Conservation (phyloP, 2,888 invertebrate species). For the Melinaea marsaeus region DNA sequence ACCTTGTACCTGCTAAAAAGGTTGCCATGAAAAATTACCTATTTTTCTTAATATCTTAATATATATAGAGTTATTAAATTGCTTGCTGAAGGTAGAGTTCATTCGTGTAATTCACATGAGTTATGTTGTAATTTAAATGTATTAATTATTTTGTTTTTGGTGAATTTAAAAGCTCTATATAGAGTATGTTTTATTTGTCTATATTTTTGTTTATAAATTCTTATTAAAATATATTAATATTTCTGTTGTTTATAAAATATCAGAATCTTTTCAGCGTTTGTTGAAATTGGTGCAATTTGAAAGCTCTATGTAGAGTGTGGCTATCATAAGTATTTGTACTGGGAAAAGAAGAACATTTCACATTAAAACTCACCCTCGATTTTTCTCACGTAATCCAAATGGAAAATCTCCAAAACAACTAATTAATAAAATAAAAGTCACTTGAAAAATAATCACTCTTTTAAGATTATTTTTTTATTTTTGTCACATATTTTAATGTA, state of each 20-base stretch:
- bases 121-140: no score
- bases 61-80: not conserved
- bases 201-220: no score
- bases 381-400: conserved; percentile 31
- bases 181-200: no score
- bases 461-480: conserved; percentile 22
- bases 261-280: no score
- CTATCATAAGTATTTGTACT: no score
- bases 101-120: not conserved
- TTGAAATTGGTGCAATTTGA: no score
- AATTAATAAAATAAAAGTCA: conserved; percentile 24
- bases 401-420: conserved; percentile 23
- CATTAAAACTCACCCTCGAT: conserved; percentile 36
- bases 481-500: conserved; percentile 24
- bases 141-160: no score
- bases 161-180: no score
- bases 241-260: no score
- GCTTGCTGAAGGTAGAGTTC: not conserved
- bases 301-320: no score
- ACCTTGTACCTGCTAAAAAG: conserved; percentile 67
- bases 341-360: no score
- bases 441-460: conserved; percentile 29
- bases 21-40: conserved; percentile 53
- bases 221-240: no score
- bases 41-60: conserved; percentile 71